Base-by-base conservation (phyloP, 2,888 invertebrate genomes). In the Lepidonotus clava region DNA sequence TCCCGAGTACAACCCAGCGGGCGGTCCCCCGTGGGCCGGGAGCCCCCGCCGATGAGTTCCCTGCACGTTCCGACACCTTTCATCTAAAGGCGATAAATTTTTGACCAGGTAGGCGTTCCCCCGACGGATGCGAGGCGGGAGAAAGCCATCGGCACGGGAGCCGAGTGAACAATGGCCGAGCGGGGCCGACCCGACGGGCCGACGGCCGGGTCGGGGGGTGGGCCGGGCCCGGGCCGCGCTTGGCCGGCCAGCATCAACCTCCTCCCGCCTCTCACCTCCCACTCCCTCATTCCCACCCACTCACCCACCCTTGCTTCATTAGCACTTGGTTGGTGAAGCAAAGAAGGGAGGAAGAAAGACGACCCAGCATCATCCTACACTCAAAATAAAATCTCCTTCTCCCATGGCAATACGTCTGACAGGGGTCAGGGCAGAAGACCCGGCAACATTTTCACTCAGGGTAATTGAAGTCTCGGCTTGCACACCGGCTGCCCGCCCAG, bases 61-160 rank as follows among this genome's bases (percentile, higher is more conserved):
- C 76, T 40, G 40, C 76, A 76, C 76, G 76, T 76, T 40, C 24
- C 76, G 40, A 76, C 76, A 76, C 76, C 76, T 76, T 76, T 76
- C 76, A 76, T 76, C 76, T 76, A 76, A 40, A 76, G 76, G 76
- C 38, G 40, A 76, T 76, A 76, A 76, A 76, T 76, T 76, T 76
- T 76, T 76, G 76, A 76, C 76, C 76, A 76, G 76, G 76, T 76
- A 40, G 76, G 76, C 76, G 76, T 36, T 40, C 24, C 76, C 38
- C 40, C 6, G 38, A 38, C 40, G 76, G 36, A 34, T 2, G 36
- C 34, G 4, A n/a, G 24, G 28, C n/a, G 61, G 61, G 28, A n/a
- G 61, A 2, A 28, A 32, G 61, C 24, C 28, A 32, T 61, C 24
- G 61, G 61, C 1, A 61, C 28, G 61, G 61, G 61, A 61, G 61